phyloP scores from a whole-genome alignment of 2,888 invertebrate genomes.

The Hydrotaea cyrtoneurina region DNA sequence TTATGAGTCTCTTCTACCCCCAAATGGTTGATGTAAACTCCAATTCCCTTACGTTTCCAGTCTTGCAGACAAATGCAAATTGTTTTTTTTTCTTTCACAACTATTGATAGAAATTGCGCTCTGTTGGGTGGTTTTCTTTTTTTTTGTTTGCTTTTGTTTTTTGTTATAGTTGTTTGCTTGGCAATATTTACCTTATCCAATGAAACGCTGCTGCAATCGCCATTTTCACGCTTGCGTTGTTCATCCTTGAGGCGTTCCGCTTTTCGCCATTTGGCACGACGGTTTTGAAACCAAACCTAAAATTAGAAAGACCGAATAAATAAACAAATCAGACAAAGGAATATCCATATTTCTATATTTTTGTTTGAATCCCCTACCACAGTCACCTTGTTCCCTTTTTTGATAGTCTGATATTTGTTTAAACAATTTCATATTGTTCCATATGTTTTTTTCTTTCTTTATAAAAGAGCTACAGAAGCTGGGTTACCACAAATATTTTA shows the following conservation, averaged over 20 bases:
- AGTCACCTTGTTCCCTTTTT: too few relatives aligned
- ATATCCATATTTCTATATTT: too few relatives aligned
- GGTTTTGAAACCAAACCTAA: slow-evolving; percentile 96
- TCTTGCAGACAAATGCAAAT: slow-evolving; percentile 12
- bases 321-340: slow-evolving; percentile 20
- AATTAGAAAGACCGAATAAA: slow-evolving; percentile 50
- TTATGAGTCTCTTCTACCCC: not conserved
- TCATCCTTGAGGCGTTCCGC: slow-evolving; percentile 95
- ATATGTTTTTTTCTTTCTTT: slow-evolving; percentile 42
- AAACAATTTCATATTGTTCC: slow-evolving; percentile 31
- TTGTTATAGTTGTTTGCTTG: not conserved
- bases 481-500: not conserved
- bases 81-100: not conserved
- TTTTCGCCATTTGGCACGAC: slow-evolving; percentile 95
- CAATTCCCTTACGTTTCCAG: not conserved
- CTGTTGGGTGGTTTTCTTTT: too few relatives aligned
- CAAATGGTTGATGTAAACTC: not conserved
- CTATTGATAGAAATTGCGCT: not conserved
- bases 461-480: not conserved
- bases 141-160: slow-evolving; percentile 3
- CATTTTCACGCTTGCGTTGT: slow-evolving; percentile 90
- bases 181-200: slow-evolving; percentile 81
- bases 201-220: slow-evolving; percentile 83
- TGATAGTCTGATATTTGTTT: slow-evolving; percentile 17
- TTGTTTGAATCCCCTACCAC: too few relatives aligned